Base-by-base conservation (phyloP, 2,797 vertebrate species). In the Pangasius mekongensis region DNA sequence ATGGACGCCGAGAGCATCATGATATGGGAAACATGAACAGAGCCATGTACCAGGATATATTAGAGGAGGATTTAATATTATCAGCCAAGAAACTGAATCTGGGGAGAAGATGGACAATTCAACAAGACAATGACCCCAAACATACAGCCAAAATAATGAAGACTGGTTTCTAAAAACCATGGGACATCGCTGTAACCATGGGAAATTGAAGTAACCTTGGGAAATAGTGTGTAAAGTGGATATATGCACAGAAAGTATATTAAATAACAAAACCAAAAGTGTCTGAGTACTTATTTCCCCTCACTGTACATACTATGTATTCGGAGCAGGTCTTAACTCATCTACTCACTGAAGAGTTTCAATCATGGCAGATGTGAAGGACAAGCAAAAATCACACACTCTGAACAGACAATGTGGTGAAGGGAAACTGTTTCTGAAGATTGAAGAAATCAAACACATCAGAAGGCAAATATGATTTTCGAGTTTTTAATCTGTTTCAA, bases 401-500 rank as follows among this genome's bases (percentile, higher is more conserved):
- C 36, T 27, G 6, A 73, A 62, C n/a, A 77, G 47, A 54, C 60
- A 84, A 39, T 60, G 33, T 39, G 56, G 62, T 39, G 33, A 62
- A 60, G 56, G 54, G 22, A 82, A 82, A 30, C 20, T 3, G n/a
- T 11, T 56, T 43, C 22, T 82, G 20, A 81, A 10, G 22, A 43
- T 4, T 47, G 1, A 83, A 66, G 39, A 83, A 83, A n/a, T 64
- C 13, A 66, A 83, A 83, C 24, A 39, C 56, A 82, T 27, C 13
- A 47, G 13, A 5, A 84, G 4, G 14, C 30, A 47, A n/a, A 77
- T 13, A 10, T 0, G 11, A 13, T 58, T 39, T 87, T 67, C 18
- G 85, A 33, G 76, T 67, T 67, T 43, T 83, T 64, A 43, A 11
- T 62, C 14, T 69, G 24, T 87, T 86, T 80, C n/a, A 81, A 64